Base-by-base conservation (phyloP, 2,797 vertebrate genomes). In the Peromyscus attwateri region DNA sequence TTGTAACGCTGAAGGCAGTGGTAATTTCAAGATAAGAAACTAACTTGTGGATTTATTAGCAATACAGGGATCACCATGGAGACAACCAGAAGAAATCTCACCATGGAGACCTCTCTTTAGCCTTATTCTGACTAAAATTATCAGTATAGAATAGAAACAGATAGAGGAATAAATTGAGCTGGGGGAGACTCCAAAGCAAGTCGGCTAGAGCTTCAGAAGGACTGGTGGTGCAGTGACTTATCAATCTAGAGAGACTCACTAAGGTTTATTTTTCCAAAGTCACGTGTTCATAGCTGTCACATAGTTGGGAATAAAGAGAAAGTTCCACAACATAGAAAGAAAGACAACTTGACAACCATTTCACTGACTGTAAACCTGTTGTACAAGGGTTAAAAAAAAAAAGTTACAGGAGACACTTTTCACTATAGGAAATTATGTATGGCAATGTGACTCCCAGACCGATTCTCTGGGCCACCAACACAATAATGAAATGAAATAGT, bases 31-130 rank as follows among this genome's bases (percentile, higher is more conserved):
- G 88, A 91, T 96, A 94, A 94, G 82, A 91, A 97, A 92, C 97
- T 96, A 92, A 97, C 34, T 89, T 97, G 52, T 80, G 23, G 40
- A 77, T 95, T 95, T 97, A 95, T 97, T 96, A 97, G 64, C 71
- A 92, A 92, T 96, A 68, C 64, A 93, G 52, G 43, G 19, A 95
- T 97, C 70, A 95, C 82, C 66, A 95, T 95, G 64, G 77, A 87
- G 91, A 94, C 73, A 96, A 95, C 37, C 12, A 68, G 96, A 97
- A 91, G 64, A 92, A 90, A 73, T 93, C 89, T 97, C 52, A 96
- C 82, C 76, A 94, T 95, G 70, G 77, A 91, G 91, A 94, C 77
- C 82, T 95, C 70, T 93, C 52, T 49, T 75, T 85, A 83, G 71
- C n/a, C 57, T 12, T 27, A 84, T 40, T 92, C 82, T 95, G 25